These are phyloP conservation scores for Rhynchomys soricoides DNA, from an alignment of 2,113 vertebrate genomes.

Conservation along the genomic window DNA sequence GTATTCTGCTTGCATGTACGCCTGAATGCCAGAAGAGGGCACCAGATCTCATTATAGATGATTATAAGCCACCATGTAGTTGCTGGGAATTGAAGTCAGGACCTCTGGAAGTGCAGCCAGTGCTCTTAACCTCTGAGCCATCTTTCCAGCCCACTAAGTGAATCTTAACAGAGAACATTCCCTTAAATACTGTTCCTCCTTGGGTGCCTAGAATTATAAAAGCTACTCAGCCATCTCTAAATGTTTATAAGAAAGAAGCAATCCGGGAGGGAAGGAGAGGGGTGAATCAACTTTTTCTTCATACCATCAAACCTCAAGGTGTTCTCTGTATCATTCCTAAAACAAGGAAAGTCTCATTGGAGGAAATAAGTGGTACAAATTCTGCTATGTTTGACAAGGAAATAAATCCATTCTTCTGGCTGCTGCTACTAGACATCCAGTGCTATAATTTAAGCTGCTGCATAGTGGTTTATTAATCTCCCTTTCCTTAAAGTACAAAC, in stretches of 20 bases:
- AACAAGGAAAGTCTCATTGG: conserved; percentile 53
- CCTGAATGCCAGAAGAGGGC: too few species aligned
- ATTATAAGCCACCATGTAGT: too few species aligned
- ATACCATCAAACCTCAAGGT: conserved; percentile 1
- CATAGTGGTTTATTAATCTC: conserved; percentile 53
- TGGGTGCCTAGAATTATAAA: background rate
- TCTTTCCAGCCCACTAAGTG: too few species aligned
- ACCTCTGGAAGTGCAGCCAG: too few species aligned
- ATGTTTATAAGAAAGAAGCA: background rate
- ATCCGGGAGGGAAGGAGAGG: background rate
- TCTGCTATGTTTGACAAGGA: conserved; percentile 37
- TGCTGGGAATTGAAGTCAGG: too few species aligned
- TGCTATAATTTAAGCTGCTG: conserved; percentile 63
- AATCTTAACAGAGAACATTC: background rate
- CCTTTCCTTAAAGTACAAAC: conserved; percentile 52
- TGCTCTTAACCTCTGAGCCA: too few species aligned
- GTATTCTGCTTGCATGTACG: too few species aligned
- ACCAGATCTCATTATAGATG: too few species aligned
- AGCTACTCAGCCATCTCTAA: background rate
- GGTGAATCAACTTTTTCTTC: background rate
- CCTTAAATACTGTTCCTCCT: background rate
- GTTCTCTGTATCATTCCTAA: conserved; percentile 33
- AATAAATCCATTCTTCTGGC: conserved; percentile 66
- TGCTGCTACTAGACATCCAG: conserved; percentile 25
- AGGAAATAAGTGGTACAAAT: conserved; percentile 63